Evolutionary conservation across 2,797 vertebrate genomes (phyloP), one percentile per base, ranked within the genome.

Genomic region (Dryobates pubescens): DNA sequence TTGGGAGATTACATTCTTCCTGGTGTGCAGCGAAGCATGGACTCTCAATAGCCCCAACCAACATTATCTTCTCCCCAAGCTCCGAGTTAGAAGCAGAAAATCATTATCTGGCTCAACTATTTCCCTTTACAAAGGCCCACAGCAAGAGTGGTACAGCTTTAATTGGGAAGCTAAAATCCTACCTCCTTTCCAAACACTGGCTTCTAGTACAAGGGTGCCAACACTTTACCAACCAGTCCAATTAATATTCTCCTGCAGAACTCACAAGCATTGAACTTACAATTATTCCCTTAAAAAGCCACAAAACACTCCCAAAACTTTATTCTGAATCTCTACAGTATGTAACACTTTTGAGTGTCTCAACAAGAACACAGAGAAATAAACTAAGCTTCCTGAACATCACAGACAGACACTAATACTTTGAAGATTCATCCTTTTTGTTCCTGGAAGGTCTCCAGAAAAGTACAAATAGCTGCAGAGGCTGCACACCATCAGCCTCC

Each of bases 191-290:
- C 68, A 91, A 88, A 88, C 15, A 32, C 36, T 5, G 17, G 13
- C 64, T 86, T 19, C 73, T 43, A 72, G 47, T 24, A 78, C 17
- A 86, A 73, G n/a, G 24, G 62, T 64, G 74, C 43, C 78, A 93
- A 61, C 17, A 26, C 7, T 90, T 90, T 26, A 82, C 61, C 71
- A 88, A 32, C 10, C 7, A 92, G 64, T 2, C 54, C 58, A 82
- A 86, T 90, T 86, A 94, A 68, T 86, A 92, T 77, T 86, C 59
- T 91, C 61, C 79, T 83, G 67, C 70, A 81, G 68, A 71, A 24
- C 38, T 91, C 64, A 59, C 26, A 76, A 26, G 29, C 77, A 79
- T 5, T 90, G 67, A 86, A 63, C 29, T 47, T 15, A 67, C 19
- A 92, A 63, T 61, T 70, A 17, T 53, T 0, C 1, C 24, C 61